These are phyloP conservation scores for Timandra comae DNA, from an alignment of 2,888 invertebrate genomes.

Conservation along the genomic window DNA sequence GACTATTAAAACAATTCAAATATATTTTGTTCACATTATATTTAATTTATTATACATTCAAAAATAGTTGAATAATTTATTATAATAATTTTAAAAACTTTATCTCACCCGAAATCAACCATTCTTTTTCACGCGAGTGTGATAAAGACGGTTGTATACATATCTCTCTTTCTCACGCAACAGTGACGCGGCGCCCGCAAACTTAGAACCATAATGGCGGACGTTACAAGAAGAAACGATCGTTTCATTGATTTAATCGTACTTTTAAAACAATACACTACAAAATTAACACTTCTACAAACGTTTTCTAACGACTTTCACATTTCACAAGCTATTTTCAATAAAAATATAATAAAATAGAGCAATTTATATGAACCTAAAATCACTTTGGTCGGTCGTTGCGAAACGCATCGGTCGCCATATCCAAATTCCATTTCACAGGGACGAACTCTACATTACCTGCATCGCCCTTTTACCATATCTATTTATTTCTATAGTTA, in stretches of 20 bases:
- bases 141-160: constrained; percentile 48
- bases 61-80: constrained; percentile 4
- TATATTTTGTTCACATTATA: too few species aligned
- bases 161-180: constrained; percentile 48
- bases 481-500: not conserved
- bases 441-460: constrained; percentile 38
- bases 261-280: constrained; percentile 25
- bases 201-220: constrained; percentile 52
- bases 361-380: constrained; percentile 38
- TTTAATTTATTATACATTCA: constrained; percentile 4
- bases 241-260: constrained; percentile 41
- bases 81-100: constrained; percentile 10
- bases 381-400: constrained; percentile 55
- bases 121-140: constrained; percentile 44
- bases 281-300: constrained; percentile 25
- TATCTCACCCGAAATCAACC: constrained; percentile 24
- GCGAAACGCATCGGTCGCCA: constrained; percentile 66
- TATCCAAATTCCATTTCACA: constrained; percentile 60
- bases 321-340: constrained; percentile 13
- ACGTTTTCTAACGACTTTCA: constrained; percentile 10
- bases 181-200: constrained; percentile 21
- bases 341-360: constrained; percentile 15
- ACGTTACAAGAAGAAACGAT: constrained; percentile 31
- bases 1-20: too few species aligned
- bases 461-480: constrained; percentile 3